Base-by-base conservation (phyloP, 2,113 vertebrate genomes). In the Melanerpes formicivorus region DNA sequence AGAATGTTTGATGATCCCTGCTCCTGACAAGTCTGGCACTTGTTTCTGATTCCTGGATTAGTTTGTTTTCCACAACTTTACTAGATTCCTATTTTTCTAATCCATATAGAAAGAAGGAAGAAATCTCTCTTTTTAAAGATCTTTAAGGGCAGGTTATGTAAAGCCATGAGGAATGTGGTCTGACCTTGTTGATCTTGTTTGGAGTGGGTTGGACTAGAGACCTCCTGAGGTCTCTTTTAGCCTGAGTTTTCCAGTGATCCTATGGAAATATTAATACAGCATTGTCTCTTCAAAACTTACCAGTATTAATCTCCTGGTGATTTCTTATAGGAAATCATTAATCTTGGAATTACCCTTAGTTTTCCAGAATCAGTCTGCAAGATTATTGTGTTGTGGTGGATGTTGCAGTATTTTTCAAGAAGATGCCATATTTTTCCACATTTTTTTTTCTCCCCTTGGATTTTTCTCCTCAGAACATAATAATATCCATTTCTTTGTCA, bases 401-500 rank as follows among this genome's bases (percentile, higher is more conserved):
- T 13, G 37, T 29, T 82, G 62, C 26, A 71, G 14, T 26, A 48
- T 4, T 48, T 78, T 34, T 64, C 67, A 84, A 8, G 55, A 21
- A 66, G 11, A 42, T 63, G 16, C 21, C 66, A 5, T 59, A 5
- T 66, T 84, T 87, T 90, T 64, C 32, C 23, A 50, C 11, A 11
- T 7, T 29, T 34, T 59, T 75, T 72, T 46, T 25, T 18, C 29
- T 64, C 64, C 56, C 62, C 30, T 19, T 5, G 8, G 16, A 25
- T 27, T 63, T 34, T 19, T 71, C 85, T 94, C 11, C 62, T 50
- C 60, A 37, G 58, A 93, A 75, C 30, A 60, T 79, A 77, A 76
- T 93, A 78, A n/a, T 73, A 72, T 19, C 25, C 2, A 50, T 95
- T 95, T 92, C 22, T 71, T 40, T 95, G 92, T 95, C 56, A 88